Conservation (phyloP, 64 coral and sea anemone genomes). For the Actinia equina region DNA sequence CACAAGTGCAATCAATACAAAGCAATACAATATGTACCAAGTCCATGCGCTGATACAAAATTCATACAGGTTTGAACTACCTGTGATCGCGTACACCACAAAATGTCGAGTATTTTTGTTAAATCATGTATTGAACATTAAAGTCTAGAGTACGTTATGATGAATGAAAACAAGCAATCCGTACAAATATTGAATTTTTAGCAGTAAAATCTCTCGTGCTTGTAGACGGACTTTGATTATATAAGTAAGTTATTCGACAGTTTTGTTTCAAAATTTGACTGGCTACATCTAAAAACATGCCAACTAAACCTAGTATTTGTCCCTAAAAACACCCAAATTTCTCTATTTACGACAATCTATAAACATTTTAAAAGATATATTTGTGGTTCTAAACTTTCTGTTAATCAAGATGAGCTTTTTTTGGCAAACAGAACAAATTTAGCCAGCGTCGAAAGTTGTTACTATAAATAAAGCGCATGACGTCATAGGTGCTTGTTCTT, state of each 20-base stretch:
- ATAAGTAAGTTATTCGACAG: background rate
- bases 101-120: background rate
- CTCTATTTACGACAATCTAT: background rate
- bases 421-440: background rate
- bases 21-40: background rate
- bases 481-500: background rate
- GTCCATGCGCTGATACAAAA: background rate
- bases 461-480: background rate
- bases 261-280: background rate
- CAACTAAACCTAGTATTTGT: background rate
- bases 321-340: background rate
- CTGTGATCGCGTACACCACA: background rate
- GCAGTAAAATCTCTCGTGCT: background rate
- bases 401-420: background rate
- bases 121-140: background rate
- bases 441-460: background rate
- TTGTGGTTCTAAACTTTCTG: background rate
- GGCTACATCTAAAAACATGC: background rate
- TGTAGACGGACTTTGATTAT: background rate
- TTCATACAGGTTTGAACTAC: background rate
- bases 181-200: background rate
- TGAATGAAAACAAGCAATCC: background rate
- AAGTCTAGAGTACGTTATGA: background rate
- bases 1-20: background rate
- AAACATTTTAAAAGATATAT: background rate